Base-by-base conservation (phyloP, 2,797 vertebrate genomes). In the Macroramphosus scolopax region DNA sequence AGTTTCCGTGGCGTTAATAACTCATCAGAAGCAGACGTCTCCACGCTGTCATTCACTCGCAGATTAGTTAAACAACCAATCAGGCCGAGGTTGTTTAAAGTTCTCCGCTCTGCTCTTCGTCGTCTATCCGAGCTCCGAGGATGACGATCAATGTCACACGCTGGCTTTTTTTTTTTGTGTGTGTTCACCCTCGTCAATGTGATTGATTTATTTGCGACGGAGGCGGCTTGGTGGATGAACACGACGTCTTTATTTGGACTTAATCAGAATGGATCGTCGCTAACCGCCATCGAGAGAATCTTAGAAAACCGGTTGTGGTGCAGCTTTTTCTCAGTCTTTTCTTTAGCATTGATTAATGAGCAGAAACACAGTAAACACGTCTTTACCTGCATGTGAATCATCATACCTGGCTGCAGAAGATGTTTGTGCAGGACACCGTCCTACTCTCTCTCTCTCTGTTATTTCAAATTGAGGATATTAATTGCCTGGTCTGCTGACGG, bases 1-100 rank as follows among this genome's bases (percentile, higher is more conserved):
- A 65, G 77, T 63, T 63, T 66, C 62, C 42, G 44, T 11, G 22
- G 65, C 61, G 50, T 52, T 56, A 76, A 81, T 69, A 60, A 72
- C 59, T 77, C 62, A 75, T 73, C 46, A 56, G 58, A 45, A 41
- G 25, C 41, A 58, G 39, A 45, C 34, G 62, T 63, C 63, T 69
- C 48, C 33, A 36, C 17, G 14, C 44, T 63, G 61, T 69, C 77
- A 66, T 70, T 77, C 62, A 47, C 30, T 32, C 44, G 51, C 49
- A 42, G 33, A 68, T 67, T 38, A 62, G 59, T 44, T 45, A 59
- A 67, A 67, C 45, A 51, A 30, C 34, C 68, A 70, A 63, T 78
- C 68, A 51, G 17, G 24, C 17, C 39, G 47, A 65, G 72, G 78
- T 72, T 58, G 65, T 65, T 62, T 36, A 54, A 65, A 2, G n/a